Base-by-base conservation (phyloP, 2,797 vertebrate species). In the Protosalanx chinensis region DNA sequence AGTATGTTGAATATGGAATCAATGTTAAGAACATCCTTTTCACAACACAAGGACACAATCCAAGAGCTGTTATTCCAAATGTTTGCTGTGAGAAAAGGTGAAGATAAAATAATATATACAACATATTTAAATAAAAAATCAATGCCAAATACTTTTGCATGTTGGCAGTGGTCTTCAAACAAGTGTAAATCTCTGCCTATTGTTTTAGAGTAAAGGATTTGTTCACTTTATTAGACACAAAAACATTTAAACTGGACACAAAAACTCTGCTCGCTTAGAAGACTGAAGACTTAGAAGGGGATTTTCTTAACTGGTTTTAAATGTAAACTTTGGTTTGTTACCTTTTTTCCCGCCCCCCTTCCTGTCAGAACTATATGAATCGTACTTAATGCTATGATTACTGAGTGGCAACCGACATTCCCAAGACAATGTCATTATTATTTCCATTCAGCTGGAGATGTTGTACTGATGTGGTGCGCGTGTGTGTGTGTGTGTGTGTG, bases 21-120 rank as follows among this genome's bases (percentile, higher is more conserved):
- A 33, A 23, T 65, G n/a, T 41, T n/a, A 73, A 3, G 72, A 30
- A 60, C 27, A 46, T 70, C 10, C 30, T 60, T 67, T 71, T 18
- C 15, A 35, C 2, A 18, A 61, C 35, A 33, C 33, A 5, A 67
- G 6, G 27, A 32, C 66, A 59, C 37, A 2, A 16, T 64, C 12
- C 32, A 20, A 3, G 61, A 15, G 15, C 56, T 35, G 49, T 27
- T 58, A 32, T 68, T 35, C 32, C 35, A 33, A 2, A 12, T 64
- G 61, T 68, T 6, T 37, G 51, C 59, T 58, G 56, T 15, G 32
- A 30, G 23, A n/a, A 27, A 20, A 68, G 49, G 67, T 30, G 67
- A 1, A 33, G 5, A 58, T 16, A 23, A 32, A 46, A 46, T 46
- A 46, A 46, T 12, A 46, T 46, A 46, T 46, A 66, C 20, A 53